phyloP scores from a whole-genome alignment of 2,797 vertebrate genomes.

The Numenius phaeopus region DNA sequence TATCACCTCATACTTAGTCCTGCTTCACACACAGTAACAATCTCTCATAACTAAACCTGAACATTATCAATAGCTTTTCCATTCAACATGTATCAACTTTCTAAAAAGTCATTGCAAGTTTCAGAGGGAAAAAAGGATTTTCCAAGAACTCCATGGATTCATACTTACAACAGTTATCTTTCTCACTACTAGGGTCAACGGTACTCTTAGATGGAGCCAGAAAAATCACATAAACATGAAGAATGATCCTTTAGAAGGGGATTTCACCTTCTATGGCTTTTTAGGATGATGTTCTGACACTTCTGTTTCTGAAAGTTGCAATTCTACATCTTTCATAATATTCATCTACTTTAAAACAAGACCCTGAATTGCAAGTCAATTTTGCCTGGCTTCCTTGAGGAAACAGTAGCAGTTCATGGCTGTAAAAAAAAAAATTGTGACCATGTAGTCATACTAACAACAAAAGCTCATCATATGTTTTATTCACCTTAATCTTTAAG shows the following conservation, averaged over 20 bases:
- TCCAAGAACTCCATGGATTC: not conserved
- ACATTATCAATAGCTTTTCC: not conserved
- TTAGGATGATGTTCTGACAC: not conserved
- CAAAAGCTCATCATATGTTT: not conserved
- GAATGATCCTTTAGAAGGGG: not conserved
- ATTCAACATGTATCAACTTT: not conserved
- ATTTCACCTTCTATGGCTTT: not conserved
- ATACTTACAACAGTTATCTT: not conserved
- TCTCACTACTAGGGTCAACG: not conserved
- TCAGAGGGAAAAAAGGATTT: not conserved
- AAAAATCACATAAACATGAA: not conserved
- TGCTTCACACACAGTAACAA: not conserved
- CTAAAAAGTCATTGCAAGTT: not conserved
- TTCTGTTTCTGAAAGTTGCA: not conserved
- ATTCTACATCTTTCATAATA: not conserved
- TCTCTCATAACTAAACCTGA: not conserved
- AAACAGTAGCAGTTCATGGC: fast-evolving
- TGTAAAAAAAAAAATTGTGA: not conserved
- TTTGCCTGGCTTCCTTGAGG: not conserved
- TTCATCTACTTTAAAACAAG: not conserved
- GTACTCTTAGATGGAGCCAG: not conserved
- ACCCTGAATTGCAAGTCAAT: not conserved
- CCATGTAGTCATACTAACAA: not conserved
- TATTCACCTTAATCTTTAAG: not conserved
- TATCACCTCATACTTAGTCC: not conserved